These are phyloP conservation scores for Bombus superbus DNA, from an alignment of 1,140 invertebrate genomes.

Conservation along the genomic window DNA sequence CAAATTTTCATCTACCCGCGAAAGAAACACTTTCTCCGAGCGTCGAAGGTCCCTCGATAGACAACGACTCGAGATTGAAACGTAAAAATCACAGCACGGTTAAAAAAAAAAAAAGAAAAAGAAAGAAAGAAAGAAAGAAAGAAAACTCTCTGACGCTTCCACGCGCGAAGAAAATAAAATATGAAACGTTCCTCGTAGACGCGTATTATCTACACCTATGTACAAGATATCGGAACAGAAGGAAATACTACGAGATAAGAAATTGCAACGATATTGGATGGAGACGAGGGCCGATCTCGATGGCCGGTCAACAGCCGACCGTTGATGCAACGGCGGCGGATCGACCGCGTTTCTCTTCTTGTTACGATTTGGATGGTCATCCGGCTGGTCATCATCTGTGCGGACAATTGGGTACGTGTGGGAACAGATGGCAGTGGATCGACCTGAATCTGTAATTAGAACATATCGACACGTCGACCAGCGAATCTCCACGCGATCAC, in stretches of 20 bases:
- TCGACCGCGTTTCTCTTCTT: background rate
- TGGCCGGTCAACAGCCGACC: too few relatives aligned
- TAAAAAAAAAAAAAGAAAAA: too few relatives aligned
- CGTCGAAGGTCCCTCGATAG: too few relatives aligned
- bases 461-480: conserved; percentile 39
- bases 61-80: too few relatives aligned
- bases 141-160: too few relatives aligned
- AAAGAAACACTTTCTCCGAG: too few relatives aligned
- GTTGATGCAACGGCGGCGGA: background rate
- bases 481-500: background rate
- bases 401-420: conserved; percentile 90
- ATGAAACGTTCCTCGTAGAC: too few relatives aligned
- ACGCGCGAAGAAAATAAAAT: too few relatives aligned
- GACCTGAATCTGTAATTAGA: conserved; percentile 91
- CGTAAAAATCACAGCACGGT: too few relatives aligned
- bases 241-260: background rate
- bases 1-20: too few relatives aligned
- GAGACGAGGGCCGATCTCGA: background rate
- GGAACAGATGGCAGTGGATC: conserved; percentile 93
- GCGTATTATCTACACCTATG: background rate
- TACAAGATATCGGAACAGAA: background rate
- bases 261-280: background rate
- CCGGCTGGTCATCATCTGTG: conserved; percentile 78
- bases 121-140: too few relatives aligned
- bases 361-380: background rate